Percentiles rank a stretch among this genome's conserved stretches.
Conservation (phyloP, 2,797 vertebrate species). For the Anniella stebbinsi region DNA sequence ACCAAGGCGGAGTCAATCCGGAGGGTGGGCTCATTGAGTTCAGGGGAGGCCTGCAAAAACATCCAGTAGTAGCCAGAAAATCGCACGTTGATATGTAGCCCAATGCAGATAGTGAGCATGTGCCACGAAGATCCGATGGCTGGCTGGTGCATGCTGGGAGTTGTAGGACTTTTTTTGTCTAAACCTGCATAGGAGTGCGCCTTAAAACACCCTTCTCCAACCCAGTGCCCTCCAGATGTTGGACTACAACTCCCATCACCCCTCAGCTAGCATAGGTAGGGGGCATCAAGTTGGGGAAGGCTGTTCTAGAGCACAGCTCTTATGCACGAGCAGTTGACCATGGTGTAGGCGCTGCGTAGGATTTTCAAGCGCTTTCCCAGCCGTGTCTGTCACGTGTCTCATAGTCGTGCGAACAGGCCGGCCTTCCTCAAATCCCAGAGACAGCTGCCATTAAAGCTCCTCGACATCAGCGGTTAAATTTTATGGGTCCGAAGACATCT, state of each 20-base stretch:
- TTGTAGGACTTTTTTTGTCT: too few species aligned
- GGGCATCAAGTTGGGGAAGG: too few species aligned
- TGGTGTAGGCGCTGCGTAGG: fast-evolving
- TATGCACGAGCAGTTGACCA: neutral
- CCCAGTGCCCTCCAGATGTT: too few species aligned
- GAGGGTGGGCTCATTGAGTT: neutral
- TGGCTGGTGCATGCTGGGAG: too few species aligned
- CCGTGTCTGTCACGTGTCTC: neutral
- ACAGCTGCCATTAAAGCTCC: neutral
- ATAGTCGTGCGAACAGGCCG: neutral
- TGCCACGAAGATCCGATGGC: neutral
- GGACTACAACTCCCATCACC: too few species aligned
- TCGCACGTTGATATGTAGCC: neutral
- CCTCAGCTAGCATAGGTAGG: too few species aligned
- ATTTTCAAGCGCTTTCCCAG: neutral
- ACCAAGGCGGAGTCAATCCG: neutral
- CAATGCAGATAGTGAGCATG: neutral
- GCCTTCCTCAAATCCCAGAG: neutral
- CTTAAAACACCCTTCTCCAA: too few species aligned
- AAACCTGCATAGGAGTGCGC: too few species aligned
- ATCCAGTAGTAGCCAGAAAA: too few species aligned
- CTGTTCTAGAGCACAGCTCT: too few species aligned
- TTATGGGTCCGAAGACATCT: neutral
- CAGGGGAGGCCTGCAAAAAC: neutral
- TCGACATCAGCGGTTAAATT: neutral